phyloP scores from a whole-genome alignment of 2,797 vertebrate genomes.

The Brachyrhaphis roseni region DNA sequence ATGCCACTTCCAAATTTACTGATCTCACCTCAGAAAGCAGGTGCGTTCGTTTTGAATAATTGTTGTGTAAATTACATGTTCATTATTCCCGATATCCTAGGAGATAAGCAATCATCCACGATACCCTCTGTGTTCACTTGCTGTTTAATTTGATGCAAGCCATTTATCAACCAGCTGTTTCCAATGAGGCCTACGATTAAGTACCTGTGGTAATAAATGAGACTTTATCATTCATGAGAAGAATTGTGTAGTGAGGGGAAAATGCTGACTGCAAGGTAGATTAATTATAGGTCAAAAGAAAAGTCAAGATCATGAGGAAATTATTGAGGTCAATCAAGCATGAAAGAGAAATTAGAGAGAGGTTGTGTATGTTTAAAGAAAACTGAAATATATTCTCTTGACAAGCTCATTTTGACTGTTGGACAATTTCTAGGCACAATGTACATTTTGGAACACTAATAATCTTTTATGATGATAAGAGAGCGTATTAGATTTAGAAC shows the following conservation, averaged over 20 bases:
- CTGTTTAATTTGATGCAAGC: conserved; percentile 77
- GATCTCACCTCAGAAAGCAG: conserved; percentile 22
- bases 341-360: not conserved
- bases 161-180: conserved; percentile 82
- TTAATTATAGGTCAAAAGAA: conserved; percentile 61
- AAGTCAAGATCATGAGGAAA: conserved; percentile 54
- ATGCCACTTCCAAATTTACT: conserved; percentile 11
- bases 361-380: conserved; percentile 4
- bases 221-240: conserved; percentile 75
- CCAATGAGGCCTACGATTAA: conserved; percentile 74
- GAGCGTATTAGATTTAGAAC: not conserved
- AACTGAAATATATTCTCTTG: not conserved
- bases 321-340: conserved; percentile 21
- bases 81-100: conserved; percentile 52
- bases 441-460: not conserved
- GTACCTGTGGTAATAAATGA: conserved; percentile 72
- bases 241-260: conserved; percentile 42
- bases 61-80: conserved; percentile 56
- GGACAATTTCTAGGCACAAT: not conserved
- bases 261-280: conserved; percentile 39
- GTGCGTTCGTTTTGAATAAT: conserved; percentile 47
- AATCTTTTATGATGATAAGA: not conserved
- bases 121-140: conserved; percentile 67
- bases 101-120: conserved; percentile 65
- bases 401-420: not conserved